Conservation (phyloP, 2,888 invertebrate species). For the Pammene aurita region DNA sequence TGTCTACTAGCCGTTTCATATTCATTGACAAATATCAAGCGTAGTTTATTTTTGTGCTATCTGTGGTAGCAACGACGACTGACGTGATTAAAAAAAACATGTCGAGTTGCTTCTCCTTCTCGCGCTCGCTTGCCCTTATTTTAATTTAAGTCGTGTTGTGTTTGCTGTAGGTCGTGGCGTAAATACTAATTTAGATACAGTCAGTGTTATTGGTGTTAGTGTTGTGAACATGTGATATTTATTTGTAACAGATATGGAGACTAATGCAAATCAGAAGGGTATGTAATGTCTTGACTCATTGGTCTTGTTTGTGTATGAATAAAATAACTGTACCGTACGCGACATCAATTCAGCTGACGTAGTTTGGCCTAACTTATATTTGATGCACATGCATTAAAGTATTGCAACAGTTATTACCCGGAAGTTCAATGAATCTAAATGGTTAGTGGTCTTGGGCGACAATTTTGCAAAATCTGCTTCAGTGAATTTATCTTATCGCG, state of each 20-base stretch:
- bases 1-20: too few relatives aligned
- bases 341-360: constrained; percentile 67
- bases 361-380: constrained; percentile 51
- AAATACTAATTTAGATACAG: constrained; percentile 25
- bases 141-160: constrained; percentile 48
- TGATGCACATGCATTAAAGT: constrained; percentile 41
- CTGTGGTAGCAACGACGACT: constrained; percentile 46
- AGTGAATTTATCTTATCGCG: constrained; percentile 36
- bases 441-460: constrained; percentile 13
- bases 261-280: constrained; percentile 78
- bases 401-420: constrained; percentile 6
- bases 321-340: constrained; percentile 67
- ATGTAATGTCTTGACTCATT: constrained; percentile 58
- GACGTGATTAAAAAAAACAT: constrained; percentile 57
- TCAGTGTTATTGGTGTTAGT: constrained; percentile 45
- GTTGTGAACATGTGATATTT: constrained; percentile 75
- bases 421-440: constrained; percentile 4
- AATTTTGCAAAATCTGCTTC: constrained; percentile 27
- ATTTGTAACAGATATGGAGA: constrained; percentile 70
- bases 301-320: constrained; percentile 77
- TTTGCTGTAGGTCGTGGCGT: constrained; percentile 38
- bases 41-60: not conserved
- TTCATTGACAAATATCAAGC: not conserved
- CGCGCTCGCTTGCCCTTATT: constrained; percentile 62
- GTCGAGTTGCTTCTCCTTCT: constrained; percentile 53